A percentile compares a stretch with the other conserved stretches of the same genome.
Conservation (phyloP, 2,797 vertebrate genomes). For the Falco novaeseelandiae region DNA sequence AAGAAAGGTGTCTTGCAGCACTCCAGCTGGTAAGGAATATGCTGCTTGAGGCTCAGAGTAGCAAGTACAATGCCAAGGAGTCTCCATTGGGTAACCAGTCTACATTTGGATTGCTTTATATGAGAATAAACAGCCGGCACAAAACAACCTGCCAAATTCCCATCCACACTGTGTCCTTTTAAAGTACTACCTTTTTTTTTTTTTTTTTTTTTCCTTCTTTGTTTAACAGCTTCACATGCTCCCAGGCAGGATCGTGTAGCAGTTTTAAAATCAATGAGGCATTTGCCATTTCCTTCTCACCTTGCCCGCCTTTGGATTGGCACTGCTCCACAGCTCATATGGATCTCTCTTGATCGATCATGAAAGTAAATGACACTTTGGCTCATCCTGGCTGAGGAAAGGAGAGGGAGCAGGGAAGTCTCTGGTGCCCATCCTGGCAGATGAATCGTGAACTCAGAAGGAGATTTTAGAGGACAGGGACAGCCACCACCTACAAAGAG, state of each 20-base stretch:
- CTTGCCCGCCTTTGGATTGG: not conserved
- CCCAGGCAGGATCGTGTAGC: slow-evolving; percentile 18
- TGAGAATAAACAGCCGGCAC: slow-evolving; percentile 6
- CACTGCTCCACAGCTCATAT: not conserved
- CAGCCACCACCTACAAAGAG: not conserved
- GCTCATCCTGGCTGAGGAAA: not conserved
- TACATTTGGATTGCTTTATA: not conserved
- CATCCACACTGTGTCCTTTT: not conserved
- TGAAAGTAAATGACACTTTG: accelerated
- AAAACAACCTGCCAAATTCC: not conserved
- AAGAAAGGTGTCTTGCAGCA: slow-evolving; percentile 2
- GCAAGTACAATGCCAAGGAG: slow-evolving; percentile 19
- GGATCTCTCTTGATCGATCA: not conserved
- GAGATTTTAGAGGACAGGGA: not conserved
- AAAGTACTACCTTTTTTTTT: not conserved
- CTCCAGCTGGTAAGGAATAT: slow-evolving; percentile 7
- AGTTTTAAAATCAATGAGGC: slow-evolving; percentile 33
- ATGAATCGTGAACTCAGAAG: not conserved
- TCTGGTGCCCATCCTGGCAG: not conserved
- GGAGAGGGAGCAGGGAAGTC: not conserved
- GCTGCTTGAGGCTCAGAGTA: not conserved
- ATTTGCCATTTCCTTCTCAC: slow-evolving; percentile 43
- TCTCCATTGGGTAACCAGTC: slow-evolving; percentile 5
- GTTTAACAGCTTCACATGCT: slow-evolving; percentile 7
- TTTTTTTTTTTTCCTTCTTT: not conserved